Conservation (phyloP, 2,113 vertebrate genomes). For the Diadophis punctatus region DNA sequence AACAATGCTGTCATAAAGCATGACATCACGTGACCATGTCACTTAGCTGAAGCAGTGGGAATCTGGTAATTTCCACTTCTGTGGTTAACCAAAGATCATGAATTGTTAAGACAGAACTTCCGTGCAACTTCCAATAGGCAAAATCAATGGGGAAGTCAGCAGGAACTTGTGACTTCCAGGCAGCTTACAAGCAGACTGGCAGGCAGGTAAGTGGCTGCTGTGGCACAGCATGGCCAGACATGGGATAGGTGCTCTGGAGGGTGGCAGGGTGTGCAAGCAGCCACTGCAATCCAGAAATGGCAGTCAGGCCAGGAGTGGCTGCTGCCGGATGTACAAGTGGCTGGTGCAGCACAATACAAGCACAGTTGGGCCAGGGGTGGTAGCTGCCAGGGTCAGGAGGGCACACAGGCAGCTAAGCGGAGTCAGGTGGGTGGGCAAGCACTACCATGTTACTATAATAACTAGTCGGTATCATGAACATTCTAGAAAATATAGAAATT, state of each 20-base stretch:
- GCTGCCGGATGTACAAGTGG: not conserved
- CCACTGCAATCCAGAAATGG: too few species aligned
- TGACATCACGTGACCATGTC: not conserved
- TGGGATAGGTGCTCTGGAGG: not conserved
- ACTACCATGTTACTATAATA: not conserved
- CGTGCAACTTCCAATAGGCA: too few species aligned
- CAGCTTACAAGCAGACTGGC: too few species aligned
- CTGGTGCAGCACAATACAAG: not conserved
- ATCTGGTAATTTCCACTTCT: too few species aligned
- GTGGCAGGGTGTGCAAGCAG: too few species aligned
- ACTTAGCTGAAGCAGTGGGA: not conserved
- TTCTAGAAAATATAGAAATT: not conserved
- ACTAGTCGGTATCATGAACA: not conserved
- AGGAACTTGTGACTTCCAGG: too few species aligned
- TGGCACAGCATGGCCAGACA: too few species aligned
- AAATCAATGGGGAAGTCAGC: too few species aligned
- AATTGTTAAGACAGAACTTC: too few species aligned
- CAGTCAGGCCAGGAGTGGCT: too few species aligned
- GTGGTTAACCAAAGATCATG: too few species aligned
- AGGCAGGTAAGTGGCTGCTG: too few species aligned
- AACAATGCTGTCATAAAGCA: not conserved
- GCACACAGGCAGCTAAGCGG: not conserved
- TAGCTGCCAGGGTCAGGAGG: not conserved
- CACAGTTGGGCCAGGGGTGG: not conserved
- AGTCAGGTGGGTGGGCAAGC: not conserved